phyloP scores from a whole-genome alignment of 1,140 invertebrate genomes.

The Druon quercuslanigerum region DNA sequence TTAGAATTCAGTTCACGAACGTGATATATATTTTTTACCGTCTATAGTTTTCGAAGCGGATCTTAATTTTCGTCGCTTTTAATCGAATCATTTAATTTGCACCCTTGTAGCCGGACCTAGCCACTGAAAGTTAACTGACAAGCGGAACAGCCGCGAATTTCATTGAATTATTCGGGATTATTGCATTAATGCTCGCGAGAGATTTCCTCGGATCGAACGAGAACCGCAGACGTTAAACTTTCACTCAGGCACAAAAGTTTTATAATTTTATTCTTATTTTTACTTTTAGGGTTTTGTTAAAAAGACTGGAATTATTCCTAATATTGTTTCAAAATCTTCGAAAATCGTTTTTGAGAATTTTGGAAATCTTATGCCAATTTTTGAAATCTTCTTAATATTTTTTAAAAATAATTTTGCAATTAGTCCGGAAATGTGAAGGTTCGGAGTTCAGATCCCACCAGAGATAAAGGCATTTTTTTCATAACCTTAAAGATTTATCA shows the following conservation, averaged over 20 bases:
- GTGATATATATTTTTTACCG: slow-evolving; percentile 55
- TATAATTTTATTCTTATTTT: not conserved
- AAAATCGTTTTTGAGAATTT: too few species aligned
- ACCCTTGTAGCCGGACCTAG: slow-evolving; percentile 59
- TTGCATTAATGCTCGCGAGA: slow-evolving; percentile 60
- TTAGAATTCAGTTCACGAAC: slow-evolving; percentile 65
- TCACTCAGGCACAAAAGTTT: slow-evolving; percentile 17
- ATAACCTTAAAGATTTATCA: too few species aligned
- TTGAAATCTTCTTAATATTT: too few species aligned
- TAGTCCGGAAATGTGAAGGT: too few species aligned
- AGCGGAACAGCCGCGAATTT: slow-evolving; percentile 58
- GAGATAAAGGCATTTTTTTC: too few species aligned
- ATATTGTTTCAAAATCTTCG: too few species aligned
- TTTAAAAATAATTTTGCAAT: too few species aligned
- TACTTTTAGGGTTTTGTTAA: not conserved
- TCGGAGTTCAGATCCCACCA: too few species aligned
- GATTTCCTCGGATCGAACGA: slow-evolving; percentile 43
- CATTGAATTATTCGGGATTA: slow-evolving; percentile 66
- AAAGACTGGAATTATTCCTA: too few species aligned
- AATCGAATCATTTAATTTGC: slow-evolving; percentile 72
- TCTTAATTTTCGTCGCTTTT: slow-evolving; percentile 67
- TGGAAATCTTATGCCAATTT: too few species aligned
- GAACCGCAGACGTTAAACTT: slow-evolving; percentile 16
- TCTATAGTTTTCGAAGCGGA: slow-evolving; percentile 58
- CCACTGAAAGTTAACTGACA: slow-evolving; percentile 66